Evolutionary conservation across 2,888 invertebrate genomes (phyloP).

Genomic region (Panzeria rudis): DNA sequence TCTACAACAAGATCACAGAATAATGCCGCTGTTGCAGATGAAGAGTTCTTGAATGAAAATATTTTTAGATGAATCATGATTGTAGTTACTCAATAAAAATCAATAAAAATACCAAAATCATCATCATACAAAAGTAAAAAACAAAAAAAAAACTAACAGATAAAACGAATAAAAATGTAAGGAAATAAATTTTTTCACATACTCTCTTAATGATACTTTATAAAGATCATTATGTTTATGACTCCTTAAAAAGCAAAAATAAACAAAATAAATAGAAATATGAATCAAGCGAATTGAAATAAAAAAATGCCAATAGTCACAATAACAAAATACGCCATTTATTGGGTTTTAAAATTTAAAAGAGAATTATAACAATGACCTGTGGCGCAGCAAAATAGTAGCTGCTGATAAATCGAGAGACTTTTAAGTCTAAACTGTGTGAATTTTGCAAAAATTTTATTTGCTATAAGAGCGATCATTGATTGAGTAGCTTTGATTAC

Average conservation of each 20-base stretch:
- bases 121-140: neutral
- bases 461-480: neutral
- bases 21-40: conserved; percentile 55
- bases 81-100: conserved; percentile 12
- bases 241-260: conserved; percentile 29
- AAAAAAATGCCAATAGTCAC: neutral
- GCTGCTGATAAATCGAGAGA: neutral
- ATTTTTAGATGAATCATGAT: conserved; percentile 67
- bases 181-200: conserved; percentile 26
- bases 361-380: neutral
- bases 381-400: neutral
- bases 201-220: neutral
- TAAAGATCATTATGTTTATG: conserved; percentile 36
- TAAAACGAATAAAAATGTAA: conserved; percentile 60
- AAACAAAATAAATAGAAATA: neutral
- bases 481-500: conserved; percentile 28
- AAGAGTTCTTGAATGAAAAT: conserved; percentile 60
- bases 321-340: neutral
- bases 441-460: neutral
- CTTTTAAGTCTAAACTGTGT: neutral
- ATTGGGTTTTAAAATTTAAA: neutral
- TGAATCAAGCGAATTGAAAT: conserved; percentile 1
- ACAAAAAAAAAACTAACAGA: neutral
- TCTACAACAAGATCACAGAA: conserved; percentile 67
- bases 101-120: conserved; percentile 29